phyloP scores from a whole-genome alignment of 2,888 invertebrate genomes.

The Melipona bicolor region DNA sequence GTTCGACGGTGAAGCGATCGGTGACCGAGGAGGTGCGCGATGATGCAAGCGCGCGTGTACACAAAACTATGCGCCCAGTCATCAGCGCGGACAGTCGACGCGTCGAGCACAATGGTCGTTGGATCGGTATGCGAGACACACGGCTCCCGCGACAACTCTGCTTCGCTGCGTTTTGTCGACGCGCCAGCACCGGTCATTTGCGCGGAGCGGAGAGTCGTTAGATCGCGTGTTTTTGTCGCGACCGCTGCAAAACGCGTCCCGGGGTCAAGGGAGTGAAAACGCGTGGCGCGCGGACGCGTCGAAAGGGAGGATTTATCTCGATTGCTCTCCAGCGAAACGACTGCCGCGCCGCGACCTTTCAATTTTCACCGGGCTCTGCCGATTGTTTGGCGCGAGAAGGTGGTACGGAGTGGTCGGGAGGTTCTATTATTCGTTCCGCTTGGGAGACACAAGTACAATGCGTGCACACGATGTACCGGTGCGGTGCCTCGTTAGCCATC shows the following conservation, averaged over 20 bases:
- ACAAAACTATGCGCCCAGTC: slow-evolving; percentile 70
- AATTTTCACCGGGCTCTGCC: slow-evolving; percentile 21
- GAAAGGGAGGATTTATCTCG: neutral
- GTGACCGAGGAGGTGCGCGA: slow-evolving; percentile 42
- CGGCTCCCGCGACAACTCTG: neutral
- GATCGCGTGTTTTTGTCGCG: slow-evolving; percentile 26
- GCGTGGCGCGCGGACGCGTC: neutral
- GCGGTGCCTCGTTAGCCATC: slow-evolving; percentile 58
- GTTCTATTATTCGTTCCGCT: slow-evolving; percentile 57
- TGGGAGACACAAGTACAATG: slow-evolving; percentile 55
- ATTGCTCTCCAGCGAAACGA: neutral
- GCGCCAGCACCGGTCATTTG: slow-evolving; percentile 42
- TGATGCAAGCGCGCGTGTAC: slow-evolving; percentile 54
- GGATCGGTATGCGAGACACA: slow-evolving; percentile 23
- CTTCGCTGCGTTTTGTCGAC: neutral
- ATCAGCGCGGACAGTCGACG: slow-evolving; percentile 49
- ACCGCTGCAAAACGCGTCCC: neutral
- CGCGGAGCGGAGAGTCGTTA: slow-evolving; percentile 37
- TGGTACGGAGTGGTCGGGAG: slow-evolving; percentile 24
- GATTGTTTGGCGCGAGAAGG: slow-evolving; percentile 24
- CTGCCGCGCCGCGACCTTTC: slow-evolving; percentile 17
- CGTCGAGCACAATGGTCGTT: slow-evolving; percentile 14
- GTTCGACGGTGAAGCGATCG: slow-evolving; percentile 35
- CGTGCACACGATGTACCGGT: slow-evolving; percentile 52
- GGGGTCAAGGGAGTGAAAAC: slow-evolving; percentile 5